These are phyloP conservation scores for Chymomyza costata DNA, from an alignment of 1,140 invertebrate genomes.

Conservation along the genomic window DNA sequence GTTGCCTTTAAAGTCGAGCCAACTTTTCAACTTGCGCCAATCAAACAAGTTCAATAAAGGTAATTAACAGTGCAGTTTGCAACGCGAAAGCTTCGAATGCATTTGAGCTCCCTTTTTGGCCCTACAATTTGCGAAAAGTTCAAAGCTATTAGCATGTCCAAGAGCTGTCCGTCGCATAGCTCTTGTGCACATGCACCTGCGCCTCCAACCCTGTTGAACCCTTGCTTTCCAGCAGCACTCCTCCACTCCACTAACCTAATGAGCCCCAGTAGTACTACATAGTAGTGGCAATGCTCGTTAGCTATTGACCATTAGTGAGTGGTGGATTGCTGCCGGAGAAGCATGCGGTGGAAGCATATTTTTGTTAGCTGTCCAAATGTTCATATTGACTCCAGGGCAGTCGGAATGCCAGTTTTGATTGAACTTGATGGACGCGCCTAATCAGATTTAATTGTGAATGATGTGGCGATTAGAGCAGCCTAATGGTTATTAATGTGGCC, in stretches of 20 bases:
- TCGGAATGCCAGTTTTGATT: constrained; percentile 64
- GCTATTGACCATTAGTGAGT: constrained; percentile 50
- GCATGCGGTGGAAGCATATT: too few relatives aligned
- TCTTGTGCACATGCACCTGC: neutral
- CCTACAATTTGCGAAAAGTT: constrained; percentile 64
- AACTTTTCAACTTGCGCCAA: constrained; percentile 64
- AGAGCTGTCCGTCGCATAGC: neutral
- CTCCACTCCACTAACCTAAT: constrained; percentile 31
- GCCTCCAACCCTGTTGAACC: neutral
- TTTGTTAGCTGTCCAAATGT: constrained; percentile 18
- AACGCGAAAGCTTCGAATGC: constrained; percentile 26
- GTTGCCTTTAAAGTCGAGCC: constrained; percentile 11
- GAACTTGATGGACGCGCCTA: constrained; percentile 53
- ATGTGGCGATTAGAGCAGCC: constrained; percentile 30
- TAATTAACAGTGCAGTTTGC: constrained; percentile 61
- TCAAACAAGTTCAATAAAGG: constrained; percentile 69
- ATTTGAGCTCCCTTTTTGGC: constrained; percentile 14
- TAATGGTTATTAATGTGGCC: constrained; percentile 52
- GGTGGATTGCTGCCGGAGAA: too few relatives aligned
- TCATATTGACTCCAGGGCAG: constrained; percentile 24
- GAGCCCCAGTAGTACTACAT: constrained; percentile 29
- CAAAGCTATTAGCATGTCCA: constrained; percentile 66
- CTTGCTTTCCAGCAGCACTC: constrained; percentile 4
- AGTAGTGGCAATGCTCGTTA: constrained; percentile 27
- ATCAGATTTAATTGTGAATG: constrained; percentile 66